Base-by-base conservation (phyloP, 2,797 vertebrate genomes). In the Tarsius wallacei region DNA sequence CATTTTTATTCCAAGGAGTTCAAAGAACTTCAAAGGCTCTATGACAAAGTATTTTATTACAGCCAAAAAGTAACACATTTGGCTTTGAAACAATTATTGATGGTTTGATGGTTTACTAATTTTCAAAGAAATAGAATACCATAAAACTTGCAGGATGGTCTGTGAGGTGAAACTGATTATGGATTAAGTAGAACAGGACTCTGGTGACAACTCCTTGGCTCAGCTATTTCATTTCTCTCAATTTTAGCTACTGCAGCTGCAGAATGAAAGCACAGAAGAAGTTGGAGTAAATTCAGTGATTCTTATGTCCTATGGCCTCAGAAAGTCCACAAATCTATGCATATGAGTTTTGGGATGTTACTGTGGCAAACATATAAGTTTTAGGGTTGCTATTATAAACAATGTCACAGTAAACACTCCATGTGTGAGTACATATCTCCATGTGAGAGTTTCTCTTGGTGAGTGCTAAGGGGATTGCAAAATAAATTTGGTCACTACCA, bases 11-110 rank as follows among this genome's bases (percentile, higher is more conserved):
- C 61, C 42, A 94, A 76, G 55, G 78, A 96, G 57, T 96, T 97
- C 87, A 97, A 96, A 98, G 91, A 83, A 93, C 86, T 93, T 95
- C 83, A 97, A 97, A 95, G 66, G 4, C 59, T 94, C 74, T 21
- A 17, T 14, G 66, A 61, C 84, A 68, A 95, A 87, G 70, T 87
- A 76, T 93, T 96, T 93, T 87, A 94, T 94, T 81, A 85, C 8
- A 91, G 26, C 70, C 95, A 12, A 53, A 77, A 94, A 66, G 26
- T 84, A 87, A 57, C 83, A 68, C 66, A 68, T 80, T 87, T 85
- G 71, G 78, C 80, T 93, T 97, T 87, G 85, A 96, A 96, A 90
- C n/a, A 63, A 16, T 53, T 63, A 33, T 51, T 13, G 11, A 19
- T 68, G 76, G 21, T 61, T 90, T 95, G 76, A 94, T 85, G 83